phyloP scores from a whole-genome alignment of 2,797 vertebrate species.

The Muraenolepis orangiensis region DNA sequence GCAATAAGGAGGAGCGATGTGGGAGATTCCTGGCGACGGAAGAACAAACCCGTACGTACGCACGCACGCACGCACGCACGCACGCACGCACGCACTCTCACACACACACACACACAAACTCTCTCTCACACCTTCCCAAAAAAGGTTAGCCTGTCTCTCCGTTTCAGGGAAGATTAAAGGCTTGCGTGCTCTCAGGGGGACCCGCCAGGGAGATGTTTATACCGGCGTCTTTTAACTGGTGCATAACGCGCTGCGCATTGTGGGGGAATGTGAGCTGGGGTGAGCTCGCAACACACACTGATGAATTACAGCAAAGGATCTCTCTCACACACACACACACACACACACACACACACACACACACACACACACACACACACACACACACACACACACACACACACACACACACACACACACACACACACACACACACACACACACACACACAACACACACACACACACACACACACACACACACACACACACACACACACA shows the following conservation, averaged over 20 bases:
- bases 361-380: background rate
- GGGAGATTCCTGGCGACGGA: background rate
- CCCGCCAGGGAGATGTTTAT: conserved; percentile 40
- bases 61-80: background rate
- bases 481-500: conserved; percentile 18
- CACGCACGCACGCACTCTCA: background rate
- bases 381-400: background rate
- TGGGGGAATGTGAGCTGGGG: conserved; percentile 29
- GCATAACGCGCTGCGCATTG: background rate
- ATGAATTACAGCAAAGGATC: background rate
- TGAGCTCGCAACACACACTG: conserved; percentile 12
- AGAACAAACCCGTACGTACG: background rate
- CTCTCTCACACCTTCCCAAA: conserved; percentile 12
- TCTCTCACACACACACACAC: background rate
- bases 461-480: background rate
- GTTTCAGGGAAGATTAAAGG: conserved; percentile 53
- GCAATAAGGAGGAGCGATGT: background rate
- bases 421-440: background rate
- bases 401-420: too few species aligned
- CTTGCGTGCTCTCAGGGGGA: conserved; percentile 38
- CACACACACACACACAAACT: too few species aligned
- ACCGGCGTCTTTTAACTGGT: conserved; percentile 30
- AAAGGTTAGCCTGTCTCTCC: conserved; percentile 32
- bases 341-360: too few species aligned
- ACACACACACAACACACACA: background rate